phyloP scores from a whole-genome alignment of 2,797 vertebrate genomes.

The Poecilia velifera region DNA sequence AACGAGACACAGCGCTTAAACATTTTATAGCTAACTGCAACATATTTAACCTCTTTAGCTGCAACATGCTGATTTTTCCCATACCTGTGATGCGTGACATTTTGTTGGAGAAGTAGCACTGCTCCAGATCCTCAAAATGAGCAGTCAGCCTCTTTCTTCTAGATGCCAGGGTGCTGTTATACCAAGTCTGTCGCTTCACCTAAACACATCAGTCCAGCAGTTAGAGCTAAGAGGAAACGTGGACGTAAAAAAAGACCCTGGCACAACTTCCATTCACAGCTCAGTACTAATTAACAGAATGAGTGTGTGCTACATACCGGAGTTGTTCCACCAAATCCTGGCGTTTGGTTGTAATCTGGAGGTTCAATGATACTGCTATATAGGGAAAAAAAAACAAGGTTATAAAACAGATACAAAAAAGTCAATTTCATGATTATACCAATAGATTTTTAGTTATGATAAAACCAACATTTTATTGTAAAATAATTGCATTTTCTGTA shows the following conservation, averaged over 20 bases:
- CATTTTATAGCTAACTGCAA: not conserved
- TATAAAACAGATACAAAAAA: not conserved
- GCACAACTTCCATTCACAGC: not conserved
- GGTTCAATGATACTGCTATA: conserved; percentile 94
- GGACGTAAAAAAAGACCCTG: not conserved
- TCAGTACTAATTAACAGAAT: not conserved
- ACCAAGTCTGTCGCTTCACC: conserved; percentile 97
- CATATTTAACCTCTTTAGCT: not conserved
- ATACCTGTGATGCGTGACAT: conserved; percentile 96
- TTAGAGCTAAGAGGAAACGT: not conserved
- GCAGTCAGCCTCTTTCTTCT: conserved; percentile 94
- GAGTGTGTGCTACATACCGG: conserved; percentile 80
- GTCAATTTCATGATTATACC: not conserved
- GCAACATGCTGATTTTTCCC: not conserved
- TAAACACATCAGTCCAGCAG: conserved; percentile 53
- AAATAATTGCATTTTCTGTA: not conserved
- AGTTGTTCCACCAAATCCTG: conserved; percentile 91
- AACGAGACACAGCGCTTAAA: not conserved
- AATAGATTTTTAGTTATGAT: not conserved
- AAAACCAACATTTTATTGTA: not conserved
- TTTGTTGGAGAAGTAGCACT: conserved; percentile 98
- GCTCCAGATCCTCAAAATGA: conserved; percentile 98
- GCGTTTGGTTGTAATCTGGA: conserved; percentile 92
- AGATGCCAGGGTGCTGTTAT: conserved; percentile 96
- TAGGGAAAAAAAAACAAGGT: conserved; percentile 41